A percentile compares a stretch with the other conserved stretches of the same genome.
phyloP scores from a whole-genome alignment of 1,140 invertebrate genomes.

The Helicoverpa zea region DNA sequence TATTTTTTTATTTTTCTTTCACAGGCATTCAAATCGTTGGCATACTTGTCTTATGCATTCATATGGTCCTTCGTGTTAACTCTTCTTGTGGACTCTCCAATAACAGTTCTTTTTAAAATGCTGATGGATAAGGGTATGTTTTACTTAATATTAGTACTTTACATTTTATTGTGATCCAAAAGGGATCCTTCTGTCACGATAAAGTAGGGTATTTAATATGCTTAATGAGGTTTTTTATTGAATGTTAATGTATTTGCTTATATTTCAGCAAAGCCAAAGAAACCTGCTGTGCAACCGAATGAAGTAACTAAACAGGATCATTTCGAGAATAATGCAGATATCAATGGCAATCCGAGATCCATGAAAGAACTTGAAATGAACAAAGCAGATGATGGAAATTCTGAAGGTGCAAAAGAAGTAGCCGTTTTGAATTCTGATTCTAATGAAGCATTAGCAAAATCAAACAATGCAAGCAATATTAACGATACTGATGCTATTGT shows the following conservation, averaged over 20 bases:
- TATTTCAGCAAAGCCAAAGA: no score
- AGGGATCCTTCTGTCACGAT: no score
- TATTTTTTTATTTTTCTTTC: background rate
- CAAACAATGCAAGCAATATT: no score
- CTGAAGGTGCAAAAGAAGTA: background rate
- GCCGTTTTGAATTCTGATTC: background rate
- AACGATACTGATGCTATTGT: no score
- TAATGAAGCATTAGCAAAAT: background rate
- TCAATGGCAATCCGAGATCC: background rate
- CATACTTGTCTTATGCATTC: conserved; percentile 1
- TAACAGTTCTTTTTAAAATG: conserved; percentile 16
- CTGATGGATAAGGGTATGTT: conserved; percentile 18
- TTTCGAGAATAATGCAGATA: background rate
- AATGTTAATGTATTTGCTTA: no score
- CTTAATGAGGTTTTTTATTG: no score
- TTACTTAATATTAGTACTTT: no score
- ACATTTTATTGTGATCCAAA: background rate
- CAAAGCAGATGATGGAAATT: background rate
- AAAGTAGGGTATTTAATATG: no score
- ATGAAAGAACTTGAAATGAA: background rate
- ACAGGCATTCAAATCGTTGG: conserved; percentile 34
- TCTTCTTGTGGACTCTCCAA: conserved; percentile 18
- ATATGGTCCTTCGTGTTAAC: background rate
- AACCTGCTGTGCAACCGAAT: no score
- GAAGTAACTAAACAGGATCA: no score